Evolutionary conservation across 2,888 invertebrate species (phyloP), one percentile per base, ranked within the genome.

Genomic region (Amiota communis): DNA sequence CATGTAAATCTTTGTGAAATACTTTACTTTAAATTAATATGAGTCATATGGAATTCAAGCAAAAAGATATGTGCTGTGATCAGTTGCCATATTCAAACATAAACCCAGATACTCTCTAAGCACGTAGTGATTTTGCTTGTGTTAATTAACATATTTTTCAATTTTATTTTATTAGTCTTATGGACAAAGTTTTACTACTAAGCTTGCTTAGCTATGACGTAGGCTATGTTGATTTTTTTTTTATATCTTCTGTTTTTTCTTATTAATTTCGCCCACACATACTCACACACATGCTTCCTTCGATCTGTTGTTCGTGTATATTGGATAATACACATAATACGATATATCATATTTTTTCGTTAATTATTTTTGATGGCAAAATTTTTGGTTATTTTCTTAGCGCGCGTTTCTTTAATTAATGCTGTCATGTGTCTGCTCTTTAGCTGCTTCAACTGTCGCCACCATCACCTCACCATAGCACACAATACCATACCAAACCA

Each of bases 381-480:
- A 12, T 61, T n/a, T 53, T 8, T 15, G 47, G 59, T 17, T 59
- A 20, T 20, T 20, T 65, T 49, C 49, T 65, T 65, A 49, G 65
- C 49, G 65, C 65, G 20, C 65, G 65, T 65, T 65, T 65, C 48
- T 65, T 47, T 65, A 65, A 65, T 65, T 65, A 65, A 65, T 48
- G 65, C 65, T 65, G 65, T 65, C 65, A 65, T 65, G n/a, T 48
- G 36, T 36, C 36, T 36, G 36, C 36, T 36, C 36, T 36, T 36
- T 36, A 36, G 36, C 36, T 36, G 49, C 65, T 53, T 46, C 63
- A 23, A 46, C 46, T 46, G 23, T 23, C 20, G 61, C 23, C 23
- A 23, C 75, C 78, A 74, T 75, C 79, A 80, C 76, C 79, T 77
- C 74, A 75, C 80, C 64, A 36, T 36, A 23, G 2, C 23, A 23